These are phyloP conservation scores for Trachythela sp. DNA, from an alignment of 64 coral and sea anemone genomes.

Conservation along the genomic window DNA sequence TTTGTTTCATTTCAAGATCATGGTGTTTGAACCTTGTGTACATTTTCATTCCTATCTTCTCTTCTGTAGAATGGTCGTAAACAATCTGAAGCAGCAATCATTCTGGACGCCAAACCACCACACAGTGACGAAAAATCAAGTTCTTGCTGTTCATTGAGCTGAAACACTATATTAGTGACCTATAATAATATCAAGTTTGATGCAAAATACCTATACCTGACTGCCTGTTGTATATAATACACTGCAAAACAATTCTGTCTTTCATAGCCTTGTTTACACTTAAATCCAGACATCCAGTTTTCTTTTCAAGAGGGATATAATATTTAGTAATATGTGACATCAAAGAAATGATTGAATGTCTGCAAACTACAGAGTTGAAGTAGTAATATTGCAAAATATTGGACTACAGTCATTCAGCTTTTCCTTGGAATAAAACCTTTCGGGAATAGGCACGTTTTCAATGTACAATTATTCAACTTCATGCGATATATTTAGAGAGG, in stretches of 20 bases:
- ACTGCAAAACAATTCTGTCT: neutral
- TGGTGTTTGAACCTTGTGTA: neutral
- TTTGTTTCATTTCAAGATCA: neutral
- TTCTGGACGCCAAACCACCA: neutral
- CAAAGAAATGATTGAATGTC: too few relatives aligned
- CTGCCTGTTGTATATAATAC: neutral
- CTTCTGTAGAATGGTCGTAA: conserved; percentile 16
- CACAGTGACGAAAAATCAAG: neutral
- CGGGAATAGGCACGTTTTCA: too few relatives aligned
- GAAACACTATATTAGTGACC: neutral
- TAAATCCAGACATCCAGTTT: neutral
- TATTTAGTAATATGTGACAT: too few relatives aligned
- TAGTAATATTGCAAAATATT: too few relatives aligned
- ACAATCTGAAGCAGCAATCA: conserved; percentile 1
- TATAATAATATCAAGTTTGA: neutral
- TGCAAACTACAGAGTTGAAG: too few relatives aligned
- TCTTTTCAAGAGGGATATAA: too few relatives aligned
- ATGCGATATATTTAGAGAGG: too few relatives aligned
- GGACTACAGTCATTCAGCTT: too few relatives aligned
- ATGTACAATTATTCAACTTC: too few relatives aligned
- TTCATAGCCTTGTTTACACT: neutral
- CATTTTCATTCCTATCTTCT: neutral
- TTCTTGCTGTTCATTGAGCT: neutral
- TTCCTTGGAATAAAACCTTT: too few relatives aligned
- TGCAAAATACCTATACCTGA: neutral